phyloP scores from a whole-genome alignment of 2,113 vertebrate species.

The Sakesphorus luctuosus region DNA sequence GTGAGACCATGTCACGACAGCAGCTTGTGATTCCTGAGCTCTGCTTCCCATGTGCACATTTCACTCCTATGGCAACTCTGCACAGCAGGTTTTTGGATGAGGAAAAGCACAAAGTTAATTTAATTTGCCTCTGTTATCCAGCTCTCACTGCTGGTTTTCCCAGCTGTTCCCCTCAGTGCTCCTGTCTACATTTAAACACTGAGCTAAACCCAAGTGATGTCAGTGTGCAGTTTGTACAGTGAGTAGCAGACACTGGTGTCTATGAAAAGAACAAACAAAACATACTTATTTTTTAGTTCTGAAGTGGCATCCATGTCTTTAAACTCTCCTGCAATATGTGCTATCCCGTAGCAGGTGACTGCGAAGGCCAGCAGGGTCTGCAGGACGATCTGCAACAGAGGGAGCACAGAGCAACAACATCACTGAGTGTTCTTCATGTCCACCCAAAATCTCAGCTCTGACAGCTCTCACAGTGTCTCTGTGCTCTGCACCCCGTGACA shows the following conservation, averaged over 20 bases:
- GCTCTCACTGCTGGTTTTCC: background rate
- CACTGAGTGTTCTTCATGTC: background rate
- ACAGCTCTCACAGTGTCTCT: background rate
- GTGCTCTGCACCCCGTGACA: background rate
- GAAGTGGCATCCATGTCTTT: conserved; percentile 98
- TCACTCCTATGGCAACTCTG: background rate
- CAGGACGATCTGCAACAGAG: conserved; percentile 89
- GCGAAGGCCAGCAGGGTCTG: conserved; percentile 95
- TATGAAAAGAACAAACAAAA: background rate
- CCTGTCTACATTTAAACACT: background rate
- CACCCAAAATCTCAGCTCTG: background rate
- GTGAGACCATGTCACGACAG: accelerated
- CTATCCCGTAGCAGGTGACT: conserved; percentile 95
- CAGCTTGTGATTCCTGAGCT: background rate
- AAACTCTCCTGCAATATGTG: conserved; percentile 94
- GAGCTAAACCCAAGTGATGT: background rate
- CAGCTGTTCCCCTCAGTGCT: background rate
- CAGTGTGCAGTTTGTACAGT: background rate
- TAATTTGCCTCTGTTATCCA: background rate
- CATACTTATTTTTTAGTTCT: conserved; percentile 96
- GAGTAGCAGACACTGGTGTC: accelerated
- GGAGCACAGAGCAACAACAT: background rate
- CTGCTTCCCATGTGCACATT: accelerated
- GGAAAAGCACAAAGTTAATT: background rate
- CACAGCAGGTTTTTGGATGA: background rate